Base-by-base conservation (phyloP, 2,888 invertebrate genomes). In the Marasmarcha lunaedactyla region DNA sequence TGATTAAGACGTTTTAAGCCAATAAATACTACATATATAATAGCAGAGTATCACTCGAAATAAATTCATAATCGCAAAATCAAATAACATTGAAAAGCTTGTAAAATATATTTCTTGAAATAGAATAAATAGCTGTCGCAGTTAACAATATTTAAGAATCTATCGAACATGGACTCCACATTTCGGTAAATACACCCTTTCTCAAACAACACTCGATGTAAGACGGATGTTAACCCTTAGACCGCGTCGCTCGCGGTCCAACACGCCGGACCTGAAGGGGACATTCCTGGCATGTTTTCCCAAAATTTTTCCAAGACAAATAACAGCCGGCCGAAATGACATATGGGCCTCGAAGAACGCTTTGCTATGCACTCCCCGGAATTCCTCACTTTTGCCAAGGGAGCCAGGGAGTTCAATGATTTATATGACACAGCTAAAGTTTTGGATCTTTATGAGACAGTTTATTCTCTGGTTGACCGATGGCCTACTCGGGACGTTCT, bases 291-390 rank as follows among this genome's bases (percentile, higher is more conserved):
- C 62, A 71, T 66, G 70, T 61, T 64, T 55, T 52, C 63, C 63
- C 60, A 68, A 74, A 20, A 79, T 79, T 77, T 78, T 74, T 77
- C 76, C 77, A 72, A 78, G 79, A 79, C 76, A 71, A 72, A 78
- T 77, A 63, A 63, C 68, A 65, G 67, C 68, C 74, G 77, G 71
- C 72, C 71, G 59, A 70, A 56, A 74, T 77, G 78, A 79, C 79
- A 76, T 76, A 78, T 72, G 71, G 76, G 52, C 59, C 62, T 49
- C 54, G 55, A 54, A 44, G 55, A 57, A 53, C 49, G 49, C 47
- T 57, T 66, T 65, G 30, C 11, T 30, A 71, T 71, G 66, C 65
- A 73, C 69, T 70, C 59, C 53, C 59, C 57, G 64, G 63, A 63
- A 70, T 67, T 62, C 65, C 57, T 20, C 57, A 52, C 59, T 59